Evolutionary conservation across 37 sponge, comb jelly and placozoan species (phyloP).

Genomic region (Diacarnus erythraeanus): DNA sequence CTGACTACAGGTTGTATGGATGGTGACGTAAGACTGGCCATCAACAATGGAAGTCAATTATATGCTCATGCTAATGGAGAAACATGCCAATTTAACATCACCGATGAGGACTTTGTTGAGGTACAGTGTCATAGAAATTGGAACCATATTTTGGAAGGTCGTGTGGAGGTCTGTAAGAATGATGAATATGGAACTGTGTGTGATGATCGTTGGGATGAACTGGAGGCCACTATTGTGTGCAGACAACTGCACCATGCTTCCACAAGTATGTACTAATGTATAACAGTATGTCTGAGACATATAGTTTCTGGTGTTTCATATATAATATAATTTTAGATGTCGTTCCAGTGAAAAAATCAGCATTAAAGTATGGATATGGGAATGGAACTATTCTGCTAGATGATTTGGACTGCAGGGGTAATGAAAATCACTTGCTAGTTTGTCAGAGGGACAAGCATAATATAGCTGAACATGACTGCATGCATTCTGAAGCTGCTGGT

Average conservation of each 20-base stretch:
- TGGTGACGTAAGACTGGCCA: background rate
- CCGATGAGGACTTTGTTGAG: too few species aligned
- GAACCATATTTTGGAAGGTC: background rate
- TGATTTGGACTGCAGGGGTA: slow-evolving; percentile 9
- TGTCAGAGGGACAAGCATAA: background rate
- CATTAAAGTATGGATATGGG: background rate
- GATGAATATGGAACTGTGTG: slow-evolving; percentile 22
- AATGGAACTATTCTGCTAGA: background rate
- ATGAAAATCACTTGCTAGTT: background rate
- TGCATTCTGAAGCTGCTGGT: slow-evolving; percentile 16
- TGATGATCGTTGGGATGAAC: slow-evolving; percentile 16
- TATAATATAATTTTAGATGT: background rate
- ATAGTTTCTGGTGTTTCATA: background rate
- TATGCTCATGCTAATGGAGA: background rate
- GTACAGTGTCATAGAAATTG: background rate
- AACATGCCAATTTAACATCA: background rate
- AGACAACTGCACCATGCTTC: background rate
- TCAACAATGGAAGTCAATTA: background rate
- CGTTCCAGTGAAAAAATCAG: background rate
- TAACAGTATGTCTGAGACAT: background rate
- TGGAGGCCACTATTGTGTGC: slow-evolving; percentile 32
- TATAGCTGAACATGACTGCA: background rate
- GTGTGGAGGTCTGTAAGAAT: slow-evolving; percentile 16
- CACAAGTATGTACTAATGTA: background rate
- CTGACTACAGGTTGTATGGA: background rate